phyloP scores from a whole-genome alignment of 2,797 vertebrate genomes.

The Nannoperca australis region DNA sequence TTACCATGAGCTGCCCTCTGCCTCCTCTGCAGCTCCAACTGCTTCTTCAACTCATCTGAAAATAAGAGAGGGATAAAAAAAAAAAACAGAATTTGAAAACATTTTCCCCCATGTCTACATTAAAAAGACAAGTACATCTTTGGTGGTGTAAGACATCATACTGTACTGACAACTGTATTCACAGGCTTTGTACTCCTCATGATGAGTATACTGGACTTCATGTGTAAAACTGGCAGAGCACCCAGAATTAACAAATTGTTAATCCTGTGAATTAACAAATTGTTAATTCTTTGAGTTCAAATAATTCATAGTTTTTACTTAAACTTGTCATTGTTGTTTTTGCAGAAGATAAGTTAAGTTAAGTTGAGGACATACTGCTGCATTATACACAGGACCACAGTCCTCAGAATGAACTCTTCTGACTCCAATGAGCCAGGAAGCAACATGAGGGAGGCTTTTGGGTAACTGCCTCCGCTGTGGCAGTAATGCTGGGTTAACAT shows the following conservation, averaged over 20 bases:
- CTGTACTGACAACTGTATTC: no score
- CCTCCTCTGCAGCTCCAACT: constrained; percentile 85
- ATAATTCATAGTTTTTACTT: background rate
- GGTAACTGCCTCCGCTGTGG: constrained; percentile 39
- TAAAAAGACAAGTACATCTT: background rate
- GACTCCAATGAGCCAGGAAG: constrained; percentile 33
- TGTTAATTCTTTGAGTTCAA: background rate
- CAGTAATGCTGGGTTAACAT: constrained; percentile 45
- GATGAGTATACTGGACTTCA: background rate
- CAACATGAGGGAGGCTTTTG: constrained; percentile 25
- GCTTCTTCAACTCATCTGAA: constrained; percentile 89
- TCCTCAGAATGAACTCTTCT: constrained; percentile 31
- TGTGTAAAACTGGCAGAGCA: background rate
- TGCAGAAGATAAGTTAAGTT: background rate
- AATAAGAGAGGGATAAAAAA: constrained; percentile 26
- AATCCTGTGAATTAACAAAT: background rate
- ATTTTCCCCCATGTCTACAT: background rate
- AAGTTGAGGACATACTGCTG: constrained; percentile 6
- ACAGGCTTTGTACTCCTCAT: no score
- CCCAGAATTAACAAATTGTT: background rate
- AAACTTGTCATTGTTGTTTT: background rate
- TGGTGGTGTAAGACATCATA: background rate
- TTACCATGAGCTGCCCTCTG: constrained; percentile 88
- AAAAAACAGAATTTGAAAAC: background rate
- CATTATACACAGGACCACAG: constrained; percentile 48